These are phyloP conservation scores for Diplazon laetatorius DNA, from an alignment of 2,888 invertebrate genomes.

Conservation along the genomic window DNA sequence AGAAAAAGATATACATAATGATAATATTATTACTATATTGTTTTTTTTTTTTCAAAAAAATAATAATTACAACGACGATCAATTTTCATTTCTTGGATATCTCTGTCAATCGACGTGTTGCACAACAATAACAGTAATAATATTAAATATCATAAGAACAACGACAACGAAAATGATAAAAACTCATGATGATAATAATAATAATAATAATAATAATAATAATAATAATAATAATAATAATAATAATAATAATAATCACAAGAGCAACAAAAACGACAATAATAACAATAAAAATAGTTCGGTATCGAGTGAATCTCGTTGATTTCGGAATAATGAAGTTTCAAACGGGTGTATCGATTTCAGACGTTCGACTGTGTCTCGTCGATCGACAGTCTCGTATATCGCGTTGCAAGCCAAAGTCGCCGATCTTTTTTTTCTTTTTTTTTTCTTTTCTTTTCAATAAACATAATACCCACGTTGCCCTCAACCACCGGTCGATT, in stretches of 20 bases:
- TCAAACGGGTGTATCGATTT: constrained; percentile 50
- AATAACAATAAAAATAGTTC: not conserved
- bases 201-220: not conserved
- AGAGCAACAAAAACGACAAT: not conserved
- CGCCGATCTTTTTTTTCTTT: constrained; percentile 55
- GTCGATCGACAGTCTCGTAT: constrained; percentile 33
- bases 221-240: not conserved
- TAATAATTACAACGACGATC: no score
- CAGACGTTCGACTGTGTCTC: constrained; percentile 31
- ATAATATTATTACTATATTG: no score
- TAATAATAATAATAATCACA: not conserved
- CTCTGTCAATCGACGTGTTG: no score
- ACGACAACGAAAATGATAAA: no score
- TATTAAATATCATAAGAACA: no score
- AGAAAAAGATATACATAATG: no score
- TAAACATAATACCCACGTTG: constrained; percentile 49
- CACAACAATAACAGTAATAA: no score
- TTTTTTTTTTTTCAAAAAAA: no score
- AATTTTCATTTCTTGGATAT: no score
- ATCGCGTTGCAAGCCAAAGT: constrained; percentile 59
- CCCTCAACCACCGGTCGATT: constrained; percentile 16
- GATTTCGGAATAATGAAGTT: constrained; percentile 49
- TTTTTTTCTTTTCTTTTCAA: no score
- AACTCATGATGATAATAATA: not conserved
- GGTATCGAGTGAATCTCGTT: constrained; percentile 4